Base-by-base conservation (phyloP, 1,140 invertebrate species). In the Streblospio benedicti region DNA sequence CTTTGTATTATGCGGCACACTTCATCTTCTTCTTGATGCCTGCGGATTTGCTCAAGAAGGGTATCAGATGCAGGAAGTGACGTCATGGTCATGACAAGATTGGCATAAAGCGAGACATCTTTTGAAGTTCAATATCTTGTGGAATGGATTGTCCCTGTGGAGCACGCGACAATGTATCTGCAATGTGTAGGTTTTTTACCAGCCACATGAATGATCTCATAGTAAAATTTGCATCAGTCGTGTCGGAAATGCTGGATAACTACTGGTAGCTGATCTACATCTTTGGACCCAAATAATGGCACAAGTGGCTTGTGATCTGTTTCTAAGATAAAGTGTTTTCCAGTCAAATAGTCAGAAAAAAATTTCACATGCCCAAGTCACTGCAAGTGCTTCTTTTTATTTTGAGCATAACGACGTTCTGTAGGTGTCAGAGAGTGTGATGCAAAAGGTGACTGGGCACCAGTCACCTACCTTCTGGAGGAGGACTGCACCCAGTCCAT, bases 341-440 rank as follows among this genome's bases (percentile, higher is more conserved):
- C 75, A 67, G 75, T 74, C 9, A 74, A 62, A 59, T 69, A 76
- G 20, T 57, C 27, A 16, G 53, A 14, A 32, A 64, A 79, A 52
- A 33, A 69, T 59, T 47, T 76, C 71, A 3, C 71, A 66, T 5
- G 70, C 70, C 60, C 78, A 82, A 4, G 81, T 67, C 35, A 81
- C 77, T 2, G 79, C 76, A 2, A 81, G 65, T 4, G 76, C 68
- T 65, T 83, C 79, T 59, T 76, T 74, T 54, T 82, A 77, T 1
- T 74, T 63, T 81, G 75, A 81, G 74, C 63, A 81, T 74, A 32
- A 51, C 31, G n/a, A 6, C 14, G 4, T 55, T 49, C 33, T 41
- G 51, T 18, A 16, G 16, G 28, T 5, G 72, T 77, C 16, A 81
- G 60, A 6, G 74, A 27, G 20, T 16, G 58, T 38, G 31, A 49